Evolutionary conservation across 2,888 invertebrate genomes (phyloP), one percentile per base, ranked within the genome.

Genomic region (Augiades crinisus): DNA sequence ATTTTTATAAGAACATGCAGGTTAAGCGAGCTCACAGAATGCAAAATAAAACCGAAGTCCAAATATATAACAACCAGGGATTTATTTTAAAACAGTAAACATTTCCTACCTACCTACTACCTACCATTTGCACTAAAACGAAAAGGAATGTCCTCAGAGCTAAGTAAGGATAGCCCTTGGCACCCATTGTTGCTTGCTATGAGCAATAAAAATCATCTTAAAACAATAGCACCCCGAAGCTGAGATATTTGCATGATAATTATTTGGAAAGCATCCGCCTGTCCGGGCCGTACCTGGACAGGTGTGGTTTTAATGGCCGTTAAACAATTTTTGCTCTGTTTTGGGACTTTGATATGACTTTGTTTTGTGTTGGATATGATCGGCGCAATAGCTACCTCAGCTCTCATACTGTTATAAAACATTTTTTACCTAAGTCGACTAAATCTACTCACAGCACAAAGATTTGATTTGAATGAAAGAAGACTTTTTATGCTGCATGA

Each of bases 181-280:
- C 75, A 68, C 66, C 89, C 86, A 89, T 89, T 89, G 89, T 89
- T 83, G 78, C 62, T 77, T 80, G 83, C 81, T 75, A 81, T 76
- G 80, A 82, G 80, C 78, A 83, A 86, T 82, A 88, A 89, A 88
- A 86, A 87, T 64, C 69, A 65, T 68, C 78, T 83, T 82, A 88
- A 88, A 79, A 89, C 89, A 89, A 89, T 88, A 83, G 85, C 80
- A 78, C 83, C 89, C 88, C 66, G 74, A 64, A 86, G 89, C 86
- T 68, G 68, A 78, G 81, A 81, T 81, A 83, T 83, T 75, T 81
- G 78, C 81, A 78, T 70, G 77, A 84, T 87, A 87, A 88, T 88
- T 87, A 87, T 85, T 81, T 79, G 77, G 78, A 77, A 77, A 78
- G 76, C 76, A 72, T 65, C 65, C 78, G 78, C 72, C 72, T 60